phyloP scores from a whole-genome alignment of 2,113 vertebrate genomes.

The Epinephelus moara region DNA sequence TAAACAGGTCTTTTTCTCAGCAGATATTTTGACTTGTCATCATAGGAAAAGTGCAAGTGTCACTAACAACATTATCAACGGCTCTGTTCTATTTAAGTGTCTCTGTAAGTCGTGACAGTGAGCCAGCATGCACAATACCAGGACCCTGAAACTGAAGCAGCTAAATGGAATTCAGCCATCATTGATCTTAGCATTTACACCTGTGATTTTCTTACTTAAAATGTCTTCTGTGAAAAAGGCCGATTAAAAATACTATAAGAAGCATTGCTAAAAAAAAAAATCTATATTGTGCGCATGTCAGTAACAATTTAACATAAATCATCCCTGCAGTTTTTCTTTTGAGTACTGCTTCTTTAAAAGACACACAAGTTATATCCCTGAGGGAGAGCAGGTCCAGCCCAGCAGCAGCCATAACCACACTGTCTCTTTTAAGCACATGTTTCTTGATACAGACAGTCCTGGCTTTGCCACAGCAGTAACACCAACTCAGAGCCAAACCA shows the following conservation, averaged over 20 bases:
- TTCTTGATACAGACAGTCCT: background rate
- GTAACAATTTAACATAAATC: background rate
- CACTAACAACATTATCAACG: background rate
- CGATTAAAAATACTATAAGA: background rate
- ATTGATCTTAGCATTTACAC: background rate
- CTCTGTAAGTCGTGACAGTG: background rate
- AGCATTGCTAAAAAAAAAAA: background rate
- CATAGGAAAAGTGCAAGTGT: background rate
- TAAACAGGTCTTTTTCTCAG: background rate
- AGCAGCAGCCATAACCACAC: background rate
- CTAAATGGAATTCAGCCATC: background rate
- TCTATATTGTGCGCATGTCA: background rate
- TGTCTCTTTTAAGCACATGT: background rate
- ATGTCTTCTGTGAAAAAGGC: background rate
- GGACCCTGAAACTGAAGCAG: background rate
- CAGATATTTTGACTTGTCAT: background rate
- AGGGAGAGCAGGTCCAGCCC: conserved; percentile 17
- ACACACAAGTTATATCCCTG: background rate
- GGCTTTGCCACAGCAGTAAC: background rate
- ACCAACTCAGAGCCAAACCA: background rate
- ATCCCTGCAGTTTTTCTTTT: background rate
- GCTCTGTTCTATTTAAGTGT: background rate
- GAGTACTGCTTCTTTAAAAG: background rate
- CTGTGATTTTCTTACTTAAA: background rate
- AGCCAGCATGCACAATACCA: background rate